Evolutionary conservation across 2,888 invertebrate species (phyloP), one percentile per base, ranked within the genome.

Genomic region (Cataglyphis rosenhaueri): DNA sequence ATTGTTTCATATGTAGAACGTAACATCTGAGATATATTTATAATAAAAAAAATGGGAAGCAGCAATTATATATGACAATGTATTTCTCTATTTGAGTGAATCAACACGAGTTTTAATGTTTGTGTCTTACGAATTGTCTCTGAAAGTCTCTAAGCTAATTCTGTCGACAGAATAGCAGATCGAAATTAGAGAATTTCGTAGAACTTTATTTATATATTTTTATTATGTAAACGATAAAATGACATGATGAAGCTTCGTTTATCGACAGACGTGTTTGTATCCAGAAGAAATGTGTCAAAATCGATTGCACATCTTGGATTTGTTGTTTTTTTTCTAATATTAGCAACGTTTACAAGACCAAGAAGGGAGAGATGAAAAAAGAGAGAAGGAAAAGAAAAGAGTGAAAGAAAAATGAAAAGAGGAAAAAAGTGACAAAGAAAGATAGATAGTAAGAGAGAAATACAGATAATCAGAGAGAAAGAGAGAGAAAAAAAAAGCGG

Each of bases 141-240:
- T n/a, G 12, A 68, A 44, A 70, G 18, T 18, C 21, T 70, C 52
- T 52, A 55, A 78, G 29, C 15, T 10, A n/a, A 57, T 57, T 68
- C 38, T 35, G 21, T 5, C 12, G 41, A 55, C 57, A 44, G 32
- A 59, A 21, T 82, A 48, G 41, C 66, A 29, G 64, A 55, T 83
- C 59, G 71, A 86, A 85, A 88, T 82, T 68, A 84, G 59, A 82
- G 65, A 82, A 65, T 57, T 55, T 83, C 73, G 48, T 85, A 70
- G 82, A 85, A 66, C 87, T 92, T 91, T 90, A 85, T 88, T 91
- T 88, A 91, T 92, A 90, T 92, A 92, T 81, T 91, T 93, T 93
- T 92, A 93, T 93, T 93, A 92, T 92, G 92, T 91, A 92, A 93
- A 93, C 91, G 91, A 91, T 92, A 92, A 91, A 90, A 91, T 91